Conservation (phyloP, 2,797 vertebrate genomes). For the Psittacula echo region DNA sequence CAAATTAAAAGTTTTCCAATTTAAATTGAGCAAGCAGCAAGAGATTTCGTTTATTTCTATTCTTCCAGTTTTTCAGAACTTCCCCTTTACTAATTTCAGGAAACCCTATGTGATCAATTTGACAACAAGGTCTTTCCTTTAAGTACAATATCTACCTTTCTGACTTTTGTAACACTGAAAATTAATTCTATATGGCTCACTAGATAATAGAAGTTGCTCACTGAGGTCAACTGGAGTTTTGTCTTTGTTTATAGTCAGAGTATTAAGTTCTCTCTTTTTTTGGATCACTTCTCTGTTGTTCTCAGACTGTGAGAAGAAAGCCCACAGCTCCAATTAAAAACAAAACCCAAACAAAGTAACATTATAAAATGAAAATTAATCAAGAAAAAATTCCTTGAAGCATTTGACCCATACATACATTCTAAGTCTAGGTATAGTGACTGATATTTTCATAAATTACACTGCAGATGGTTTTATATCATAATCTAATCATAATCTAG, state of each 20-base stretch:
- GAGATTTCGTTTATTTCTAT: not conserved
- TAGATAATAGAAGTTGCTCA: not conserved
- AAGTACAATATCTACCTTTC: not conserved
- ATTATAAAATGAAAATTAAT: not conserved
- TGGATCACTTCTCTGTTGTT: not conserved
- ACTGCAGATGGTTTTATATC: not conserved
- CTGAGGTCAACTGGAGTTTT: not conserved
- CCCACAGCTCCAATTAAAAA: not conserved
- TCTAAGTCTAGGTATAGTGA: not conserved
- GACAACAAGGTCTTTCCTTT: not conserved
- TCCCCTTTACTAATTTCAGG: not conserved
- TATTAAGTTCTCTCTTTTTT: not conserved
- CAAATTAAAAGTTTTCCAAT: not conserved
- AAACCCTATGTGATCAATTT: not conserved
- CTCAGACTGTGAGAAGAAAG: not conserved
- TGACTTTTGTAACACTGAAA: not conserved
- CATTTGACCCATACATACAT: not conserved
- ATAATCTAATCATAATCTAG: not conserved
- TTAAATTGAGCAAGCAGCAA: not conserved
- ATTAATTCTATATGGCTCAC: not conserved
- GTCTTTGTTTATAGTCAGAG: not conserved
- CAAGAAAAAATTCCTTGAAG: not conserved
- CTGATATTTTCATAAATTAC: not conserved
- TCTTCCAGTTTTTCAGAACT: not conserved
- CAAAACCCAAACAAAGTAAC: fast-evolving